phyloP scores from a whole-genome alignment of 2,888 invertebrate species.

The Eutolmus rufibarbis region DNA sequence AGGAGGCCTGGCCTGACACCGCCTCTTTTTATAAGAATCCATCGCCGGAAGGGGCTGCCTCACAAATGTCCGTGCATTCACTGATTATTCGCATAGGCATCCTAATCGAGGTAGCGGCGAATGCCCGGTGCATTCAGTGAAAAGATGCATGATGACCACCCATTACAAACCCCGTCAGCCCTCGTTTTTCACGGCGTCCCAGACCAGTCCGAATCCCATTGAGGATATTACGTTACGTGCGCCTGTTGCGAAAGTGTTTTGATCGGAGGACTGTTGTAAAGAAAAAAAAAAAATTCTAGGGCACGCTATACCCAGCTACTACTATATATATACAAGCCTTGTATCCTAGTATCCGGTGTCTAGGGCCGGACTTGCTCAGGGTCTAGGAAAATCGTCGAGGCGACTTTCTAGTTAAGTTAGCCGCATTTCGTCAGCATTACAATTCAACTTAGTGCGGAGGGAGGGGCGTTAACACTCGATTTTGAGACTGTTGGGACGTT shows the following conservation, averaged over 20 bases:
- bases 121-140: slow-evolving; percentile 30
- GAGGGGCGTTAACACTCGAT: neutral
- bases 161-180: slow-evolving; percentile 35
- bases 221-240: slow-evolving; percentile 3
- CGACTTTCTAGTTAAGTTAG: neutral
- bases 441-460: neutral
- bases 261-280: neutral
- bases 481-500: neutral
- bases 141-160: slow-evolving; percentile 47
- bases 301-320: slow-evolving; percentile 15
- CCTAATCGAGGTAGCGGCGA: neutral
- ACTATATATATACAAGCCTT: neutral
- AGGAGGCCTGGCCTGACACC: neutral
- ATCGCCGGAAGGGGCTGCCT: neutral
- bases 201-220: neutral
- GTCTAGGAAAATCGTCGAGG: neutral
- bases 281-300: neutral
- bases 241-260: slow-evolving; percentile 30
- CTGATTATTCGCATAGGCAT: neutral
- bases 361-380: neutral
- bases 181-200: slow-evolving; percentile 9
- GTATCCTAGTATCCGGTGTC: neutral
- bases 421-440: neutral
- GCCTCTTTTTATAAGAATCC: neutral
- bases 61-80: slow-evolving; percentile 17